These are phyloP conservation scores for Camelus bactrianus DNA, from an alignment of 2,113 vertebrate species.

Conservation along the genomic window DNA sequence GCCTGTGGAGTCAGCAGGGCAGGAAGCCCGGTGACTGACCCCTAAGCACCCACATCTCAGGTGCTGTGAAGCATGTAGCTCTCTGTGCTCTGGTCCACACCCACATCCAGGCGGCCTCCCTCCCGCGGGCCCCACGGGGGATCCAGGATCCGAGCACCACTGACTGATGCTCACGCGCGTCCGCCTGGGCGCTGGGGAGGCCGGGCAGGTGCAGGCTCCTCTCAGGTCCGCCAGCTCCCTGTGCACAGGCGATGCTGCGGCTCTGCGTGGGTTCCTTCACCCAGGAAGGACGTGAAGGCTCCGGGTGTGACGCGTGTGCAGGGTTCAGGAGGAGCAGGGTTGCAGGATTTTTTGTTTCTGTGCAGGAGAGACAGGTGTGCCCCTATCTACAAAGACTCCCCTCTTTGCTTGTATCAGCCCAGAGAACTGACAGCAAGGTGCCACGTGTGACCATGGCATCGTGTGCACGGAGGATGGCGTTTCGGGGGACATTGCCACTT, in stretches of 20 bases:
- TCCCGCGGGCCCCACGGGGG: rapidly evolving
- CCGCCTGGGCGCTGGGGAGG: rapidly evolving
- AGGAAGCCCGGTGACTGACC: rapidly evolving
- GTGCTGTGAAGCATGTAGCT: rapidly evolving
- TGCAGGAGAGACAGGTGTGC: neutral
- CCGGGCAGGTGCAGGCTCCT: no score
- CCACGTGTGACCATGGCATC: rapidly evolving
- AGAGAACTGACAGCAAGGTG: neutral
- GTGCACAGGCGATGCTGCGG: rapidly evolving
- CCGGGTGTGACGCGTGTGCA: rapidly evolving
- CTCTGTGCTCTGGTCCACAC: rapidly evolving
- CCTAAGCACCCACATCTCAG: rapidly evolving
- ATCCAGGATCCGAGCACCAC: neutral
- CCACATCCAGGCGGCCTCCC: neutral
- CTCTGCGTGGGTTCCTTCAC: neutral
- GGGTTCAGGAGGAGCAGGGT: rapidly evolving
- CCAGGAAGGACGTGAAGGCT: neutral
- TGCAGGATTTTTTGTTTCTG: neutral
- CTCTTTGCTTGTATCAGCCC: neutral
- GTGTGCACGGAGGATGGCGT: rapidly evolving
- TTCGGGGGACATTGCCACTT: neutral
- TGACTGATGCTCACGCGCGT: rapidly evolving
- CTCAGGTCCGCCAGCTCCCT: neutral
- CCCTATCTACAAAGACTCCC: neutral
- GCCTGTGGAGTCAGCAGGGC: neutral